Evolutionary conservation across 2,888 invertebrate species (phyloP).

Genomic region (Syritta pipiens): DNA sequence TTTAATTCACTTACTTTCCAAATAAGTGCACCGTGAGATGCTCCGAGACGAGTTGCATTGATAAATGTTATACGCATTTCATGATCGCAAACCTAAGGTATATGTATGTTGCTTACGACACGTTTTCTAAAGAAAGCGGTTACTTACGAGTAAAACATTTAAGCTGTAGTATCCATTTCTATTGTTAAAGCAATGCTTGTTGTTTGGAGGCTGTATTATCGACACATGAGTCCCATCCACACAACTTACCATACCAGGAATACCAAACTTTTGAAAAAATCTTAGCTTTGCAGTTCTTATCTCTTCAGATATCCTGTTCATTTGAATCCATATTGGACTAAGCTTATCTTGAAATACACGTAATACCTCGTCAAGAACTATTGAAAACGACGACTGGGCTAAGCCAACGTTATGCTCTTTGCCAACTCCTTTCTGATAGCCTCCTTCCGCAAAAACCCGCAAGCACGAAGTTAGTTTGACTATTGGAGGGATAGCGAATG

Average conservation of each 20-base stretch:
- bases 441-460: no score
- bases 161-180: conserved; percentile 28
- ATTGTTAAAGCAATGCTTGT: conserved; percentile 52
- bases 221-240: conserved; percentile 22
- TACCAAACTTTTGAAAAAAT: conserved; percentile 29
- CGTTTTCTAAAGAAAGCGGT: not conserved
- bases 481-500: no score
- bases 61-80: conserved; percentile 29
- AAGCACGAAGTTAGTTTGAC: no score
- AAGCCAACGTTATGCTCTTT: no score
- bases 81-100: conserved; percentile 42
- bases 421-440: no score
- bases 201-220: conserved; percentile 25
- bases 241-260: conserved; percentile 28
- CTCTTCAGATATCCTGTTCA: conserved; percentile 5
- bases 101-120: not conserved
- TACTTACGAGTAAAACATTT: conserved; percentile 49
- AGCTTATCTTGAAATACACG: conserved; percentile 10
- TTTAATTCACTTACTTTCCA: conserved; percentile 38
- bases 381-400: conserved; percentile 22
- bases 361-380: not conserved
- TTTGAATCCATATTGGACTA: conserved; percentile 32
- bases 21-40: conserved; percentile 29
- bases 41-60: conserved; percentile 15
- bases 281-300: no score